Percentiles rank a stretch among this genome's conserved stretches.
These are phyloP conservation scores for human (Homo sapiens) DNA, from an alignment of 2,113 vertebrate genomes.

Conservation along the genomic window DNA sequence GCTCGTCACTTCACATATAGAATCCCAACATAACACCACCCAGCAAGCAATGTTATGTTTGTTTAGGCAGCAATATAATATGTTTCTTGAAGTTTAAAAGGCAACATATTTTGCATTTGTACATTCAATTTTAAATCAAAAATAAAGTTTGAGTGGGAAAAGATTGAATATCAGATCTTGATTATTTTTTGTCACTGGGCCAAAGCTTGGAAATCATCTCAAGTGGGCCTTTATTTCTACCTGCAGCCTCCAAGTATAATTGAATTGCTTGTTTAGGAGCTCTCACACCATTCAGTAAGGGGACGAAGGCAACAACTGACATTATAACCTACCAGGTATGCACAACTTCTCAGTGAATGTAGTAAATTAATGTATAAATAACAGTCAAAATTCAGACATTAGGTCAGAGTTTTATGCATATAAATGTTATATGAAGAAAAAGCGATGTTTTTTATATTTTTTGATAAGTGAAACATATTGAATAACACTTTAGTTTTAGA, in stretches of 20 bases:
- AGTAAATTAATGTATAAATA: conserved; percentile 36
- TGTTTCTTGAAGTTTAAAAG: conserved; percentile 64
- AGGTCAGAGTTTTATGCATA: conserved; percentile 16
- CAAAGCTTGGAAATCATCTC: conserved; percentile 48
- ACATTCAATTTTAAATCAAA: conserved; percentile 65
- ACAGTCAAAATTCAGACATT: not conserved
- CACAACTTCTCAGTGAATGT: not conserved
- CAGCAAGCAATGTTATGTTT: conserved; percentile 56
- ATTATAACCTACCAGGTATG: conserved; percentile 35
- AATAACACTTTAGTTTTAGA: not conserved
- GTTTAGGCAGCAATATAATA: conserved; percentile 56
- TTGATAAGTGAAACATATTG: not conserved
- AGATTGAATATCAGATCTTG: conserved; percentile 19
- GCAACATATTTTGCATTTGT: conserved; percentile 54
- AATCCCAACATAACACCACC: conserved; percentile 53
- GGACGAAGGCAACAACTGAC: conserved; percentile 14
- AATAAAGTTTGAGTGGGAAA: conserved; percentile 52
- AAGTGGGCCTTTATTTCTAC: conserved; percentile 34
- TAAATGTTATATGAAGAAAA: not conserved
- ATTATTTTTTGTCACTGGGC: conserved; percentile 58
- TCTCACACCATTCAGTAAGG: not conserved
- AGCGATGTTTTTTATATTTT: not conserved
- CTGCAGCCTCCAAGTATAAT: not conserved
- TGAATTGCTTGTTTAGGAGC: not conserved
- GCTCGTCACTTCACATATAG: conserved; percentile 70